Conservation (phyloP, 2,113 vertebrate genomes). For the Syrmaticus mikado region DNA sequence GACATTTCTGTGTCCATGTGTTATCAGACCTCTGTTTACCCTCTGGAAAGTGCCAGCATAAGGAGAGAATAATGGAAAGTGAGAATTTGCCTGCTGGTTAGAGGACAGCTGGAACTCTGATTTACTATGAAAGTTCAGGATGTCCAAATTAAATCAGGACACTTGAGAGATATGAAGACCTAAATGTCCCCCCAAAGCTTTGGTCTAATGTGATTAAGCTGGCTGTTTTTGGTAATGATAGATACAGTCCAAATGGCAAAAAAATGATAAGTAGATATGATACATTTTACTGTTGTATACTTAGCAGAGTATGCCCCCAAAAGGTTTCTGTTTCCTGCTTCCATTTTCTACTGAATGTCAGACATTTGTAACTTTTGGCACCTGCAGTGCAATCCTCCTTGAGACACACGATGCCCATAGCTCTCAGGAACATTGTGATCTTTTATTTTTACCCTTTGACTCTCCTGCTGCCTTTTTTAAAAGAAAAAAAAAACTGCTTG, state of each 20-base stretch:
- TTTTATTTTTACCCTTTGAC: constrained; percentile 3
- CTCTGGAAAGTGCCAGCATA: constrained; percentile 14
- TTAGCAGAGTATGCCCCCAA: not conserved
- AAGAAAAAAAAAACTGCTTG: not conserved
- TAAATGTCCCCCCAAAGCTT: not conserved
- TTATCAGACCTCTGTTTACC: constrained; percentile 20
- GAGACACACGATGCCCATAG: constrained; percentile 17
- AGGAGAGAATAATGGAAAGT: not conserved
- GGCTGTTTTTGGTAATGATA: not conserved
- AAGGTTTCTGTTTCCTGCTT: constrained; percentile 20
- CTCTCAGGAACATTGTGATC: constrained; percentile 22
- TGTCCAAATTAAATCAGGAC: constrained; percentile 42
- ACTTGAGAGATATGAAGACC: not conserved
- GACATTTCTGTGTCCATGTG: constrained; percentile 26
- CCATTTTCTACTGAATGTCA: not conserved
- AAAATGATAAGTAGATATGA: not conserved
- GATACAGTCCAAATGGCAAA: constrained; percentile 11
- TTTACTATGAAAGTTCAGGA: constrained; percentile 37
- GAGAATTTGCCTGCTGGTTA: constrained; percentile 7
- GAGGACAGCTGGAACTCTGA: not conserved
- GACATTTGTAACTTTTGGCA: constrained; percentile 32
- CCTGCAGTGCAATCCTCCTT: constrained; percentile 15
- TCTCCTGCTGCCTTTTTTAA: not conserved
- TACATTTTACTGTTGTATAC: not conserved
- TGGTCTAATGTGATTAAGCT: constrained; percentile 27